A percentile compares a stretch with the other conserved stretches of the same genome.
Conservation (phyloP, 92 coral and sea anemone genomes). For the Pocillopora meandrina region DNA sequence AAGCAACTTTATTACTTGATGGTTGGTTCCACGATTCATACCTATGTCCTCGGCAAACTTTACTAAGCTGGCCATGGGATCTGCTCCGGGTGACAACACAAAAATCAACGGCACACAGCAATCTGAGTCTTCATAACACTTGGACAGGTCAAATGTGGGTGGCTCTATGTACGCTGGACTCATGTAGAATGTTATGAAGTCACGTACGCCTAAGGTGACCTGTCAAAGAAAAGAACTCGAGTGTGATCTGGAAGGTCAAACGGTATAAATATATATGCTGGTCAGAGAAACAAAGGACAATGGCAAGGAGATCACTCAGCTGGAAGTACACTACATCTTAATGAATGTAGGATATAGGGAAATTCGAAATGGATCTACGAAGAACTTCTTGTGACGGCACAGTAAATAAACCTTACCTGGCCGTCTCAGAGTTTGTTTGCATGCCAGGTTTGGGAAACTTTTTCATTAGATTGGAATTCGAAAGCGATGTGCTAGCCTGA, state of each 20-base stretch:
- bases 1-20: too few species aligned
- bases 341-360: too few species aligned
- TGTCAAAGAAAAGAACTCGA: slow-evolving; percentile 14
- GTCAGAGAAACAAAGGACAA: too few species aligned
- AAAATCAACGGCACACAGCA: slow-evolving; percentile 95
- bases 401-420: too few species aligned
- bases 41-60: slow-evolving; percentile 96
- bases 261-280: background rate
- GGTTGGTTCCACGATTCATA: slow-evolving; percentile 1
- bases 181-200: slow-evolving; percentile 91
- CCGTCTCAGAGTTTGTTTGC: too few species aligned
- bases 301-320: too few species aligned
- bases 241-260: background rate
- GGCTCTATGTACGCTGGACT: slow-evolving; percentile 88
- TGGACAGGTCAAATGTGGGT: slow-evolving; percentile 91
- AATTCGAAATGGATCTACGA: too few species aligned
- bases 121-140: slow-evolving; percentile 92
- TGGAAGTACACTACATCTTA: too few species aligned
- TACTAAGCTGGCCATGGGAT: slow-evolving; percentile 97
- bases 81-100: slow-evolving; percentile 97
- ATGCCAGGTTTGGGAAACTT: too few species aligned
- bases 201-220: slow-evolving; percentile 95
- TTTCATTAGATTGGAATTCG: too few species aligned
- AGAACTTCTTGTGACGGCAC: too few species aligned
- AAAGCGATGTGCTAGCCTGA: too few species aligned